phyloP scores from a whole-genome alignment of 2,888 invertebrate species.

The Leptopilina drosophilae region DNA sequence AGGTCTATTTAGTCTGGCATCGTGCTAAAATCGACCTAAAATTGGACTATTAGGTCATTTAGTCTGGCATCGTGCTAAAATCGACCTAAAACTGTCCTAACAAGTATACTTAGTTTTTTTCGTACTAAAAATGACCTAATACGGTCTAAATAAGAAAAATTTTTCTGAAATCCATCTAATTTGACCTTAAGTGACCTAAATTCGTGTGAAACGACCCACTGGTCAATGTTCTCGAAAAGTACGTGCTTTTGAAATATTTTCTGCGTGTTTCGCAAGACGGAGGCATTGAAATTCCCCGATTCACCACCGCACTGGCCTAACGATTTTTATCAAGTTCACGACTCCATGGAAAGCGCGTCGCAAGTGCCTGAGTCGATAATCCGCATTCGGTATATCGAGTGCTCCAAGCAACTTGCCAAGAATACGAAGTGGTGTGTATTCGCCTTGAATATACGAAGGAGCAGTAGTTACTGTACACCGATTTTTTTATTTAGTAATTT shows the following conservation, averaged over 20 bases:
- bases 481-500: too few species aligned
- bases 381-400: constrained; percentile 49
- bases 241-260: constrained; percentile 48
- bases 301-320: constrained; percentile 39
- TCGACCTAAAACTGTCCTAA: too few species aligned
- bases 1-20: too few species aligned
- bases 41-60: too few species aligned
- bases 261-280: constrained; percentile 44
- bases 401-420: constrained; percentile 44
- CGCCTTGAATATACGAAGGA: background rate
- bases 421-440: constrained; percentile 45
- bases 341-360: constrained; percentile 43
- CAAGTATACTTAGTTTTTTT: too few species aligned
- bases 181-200: too few species aligned
- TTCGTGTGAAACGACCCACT: too few species aligned
- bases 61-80: too few species aligned
- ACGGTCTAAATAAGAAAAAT: too few species aligned
- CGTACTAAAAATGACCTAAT: too few species aligned
- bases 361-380: constrained; percentile 44
- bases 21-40: too few species aligned
- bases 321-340: constrained; percentile 54
- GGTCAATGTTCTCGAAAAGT: constrained; percentile 52
- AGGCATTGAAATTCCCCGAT: constrained; percentile 55
- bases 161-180: too few species aligned
- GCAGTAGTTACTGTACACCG: background rate